Base-by-base conservation (phyloP, 92 coral and sea anemone genomes). In the Zoanthus sociatus region DNA sequence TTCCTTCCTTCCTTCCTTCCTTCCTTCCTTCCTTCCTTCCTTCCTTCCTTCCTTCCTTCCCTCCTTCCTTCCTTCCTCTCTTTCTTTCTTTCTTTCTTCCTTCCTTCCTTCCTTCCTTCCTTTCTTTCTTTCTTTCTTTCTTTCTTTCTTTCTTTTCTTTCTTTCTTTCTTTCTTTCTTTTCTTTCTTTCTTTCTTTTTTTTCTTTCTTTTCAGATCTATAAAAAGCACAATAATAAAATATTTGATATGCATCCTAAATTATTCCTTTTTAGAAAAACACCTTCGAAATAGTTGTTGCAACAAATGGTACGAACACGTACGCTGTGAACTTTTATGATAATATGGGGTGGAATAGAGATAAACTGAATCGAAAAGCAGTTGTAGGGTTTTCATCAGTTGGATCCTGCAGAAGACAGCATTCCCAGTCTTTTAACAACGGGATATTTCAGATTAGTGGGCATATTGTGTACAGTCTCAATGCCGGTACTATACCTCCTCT, bases 201-300 rank as follows among this genome's bases (percentile, higher is more conserved):
- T 63, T 60, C 66, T 15, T 60, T 60, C 26, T 7, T 69, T 10
- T 37, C 30, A 63, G 70, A 63, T 5, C 2, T 63, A 16, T 63
- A 1, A 15, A 63, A 63, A 20, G 70, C 70, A 63, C 70, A 63
- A 63, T 20, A 15, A 50, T 0, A 4, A 50, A 50, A 11, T 50
- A 50, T 50, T 7, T 7, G 12, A 50, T 30, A 21, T 16, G 17
- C 48, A 54, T 56, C 51, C 9, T 12, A 12, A 6, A 9, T 6
- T 79, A 8, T 44, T 16, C 26, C 0, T 51, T 44, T 73, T 44
- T 87, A 92, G 98, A 44, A 83, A 86, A 92, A 91, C 78, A 90
- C 91, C 13, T 94, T 84, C 82, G 94, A 89, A 46, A 89, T 86
- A 5, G 95, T 91, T 12, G 74, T 94, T 7, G 90, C 89, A 26